phyloP scores from a whole-genome alignment of 2,797 vertebrate species.

The Ceryle rudis region DNA sequence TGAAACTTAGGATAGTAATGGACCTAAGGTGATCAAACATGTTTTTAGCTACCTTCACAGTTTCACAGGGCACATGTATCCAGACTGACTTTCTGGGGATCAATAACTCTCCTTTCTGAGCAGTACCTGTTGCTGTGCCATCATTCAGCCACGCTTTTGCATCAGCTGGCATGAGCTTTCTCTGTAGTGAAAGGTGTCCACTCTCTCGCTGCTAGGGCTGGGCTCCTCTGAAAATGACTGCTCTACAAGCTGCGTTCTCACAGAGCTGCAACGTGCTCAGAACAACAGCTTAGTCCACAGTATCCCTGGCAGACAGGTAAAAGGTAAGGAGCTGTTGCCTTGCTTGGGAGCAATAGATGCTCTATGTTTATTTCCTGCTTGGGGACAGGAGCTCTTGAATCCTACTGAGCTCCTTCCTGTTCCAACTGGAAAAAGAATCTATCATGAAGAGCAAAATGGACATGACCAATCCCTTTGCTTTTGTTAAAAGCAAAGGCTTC shows the following conservation, averaged over 20 bases:
- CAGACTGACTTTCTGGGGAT: neutral
- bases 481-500: neutral
- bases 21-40: neutral
- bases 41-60: neutral
- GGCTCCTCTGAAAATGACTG: neutral
- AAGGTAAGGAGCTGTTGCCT: neutral
- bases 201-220: neutral
- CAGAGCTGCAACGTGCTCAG: neutral
- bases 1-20: neutral
- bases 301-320: neutral
- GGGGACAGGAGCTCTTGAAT: neutral
- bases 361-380: neutral
- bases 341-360: neutral
- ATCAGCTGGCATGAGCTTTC: neutral
- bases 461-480: neutral
- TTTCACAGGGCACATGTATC: fast-evolving
- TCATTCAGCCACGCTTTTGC: neutral
- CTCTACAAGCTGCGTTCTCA: fast-evolving
- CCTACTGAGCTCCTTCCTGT: neutral
- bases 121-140: neutral
- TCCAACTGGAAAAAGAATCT: neutral
- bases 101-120: neutral
- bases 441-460: neutral
- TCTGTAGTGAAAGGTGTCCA: neutral
- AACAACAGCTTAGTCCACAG: neutral